Evolutionary conservation across 2,797 vertebrate genomes (phyloP), one percentile per base, ranked within the genome.

Genomic region (Gadopsis bispinosus): DNA sequence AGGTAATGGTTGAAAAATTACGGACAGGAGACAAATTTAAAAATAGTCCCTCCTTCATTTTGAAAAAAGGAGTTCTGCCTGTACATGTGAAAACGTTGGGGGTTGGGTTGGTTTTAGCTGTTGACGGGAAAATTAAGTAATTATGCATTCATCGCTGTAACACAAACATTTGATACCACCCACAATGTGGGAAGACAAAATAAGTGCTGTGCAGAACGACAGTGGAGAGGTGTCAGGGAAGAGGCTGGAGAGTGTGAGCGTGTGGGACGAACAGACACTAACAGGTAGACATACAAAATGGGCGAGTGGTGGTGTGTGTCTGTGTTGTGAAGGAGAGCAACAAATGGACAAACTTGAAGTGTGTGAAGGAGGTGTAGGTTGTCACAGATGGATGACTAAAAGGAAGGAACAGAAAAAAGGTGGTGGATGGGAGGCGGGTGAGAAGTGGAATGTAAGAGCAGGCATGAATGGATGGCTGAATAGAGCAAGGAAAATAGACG

Each of bases 361-460:
- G 69, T 87, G 84, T 68, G 84, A 90, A 67, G 87, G 84, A 89
- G 81, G 87, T 88, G 88, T 84, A 81, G 89, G 81, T 80, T 91
- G 84, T 87, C 87, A 92, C 85, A 90, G 89, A 92, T 89, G 84
- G 88, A 91, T 86, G 86, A 86, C 79, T 83, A 77, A 89, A 83
- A 83, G 85, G 86, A 91, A 77, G 76, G 75, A 90, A 77, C 63
- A 83, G 79, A 77, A 83, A 84, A 85, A 85, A 67, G 71, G 56
- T 79, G 78, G 80, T 69, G 60, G 73, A 82, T 60, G 55, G 64
- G 72, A 83, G 87, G 81, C 41, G 65, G 75, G 83, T 76, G 72
- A 87, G 86, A 89, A 85, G 68, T 81, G 76, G 69, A 87, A 79
- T 75, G 77, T 78, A 90, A 88, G 87, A 90, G 66, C 55, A 82